Evolutionary conservation across 2,888 invertebrate genomes (phyloP), one percentile per base, ranked within the genome.

Genomic region (Ommatoiulus sabulosus): DNA sequence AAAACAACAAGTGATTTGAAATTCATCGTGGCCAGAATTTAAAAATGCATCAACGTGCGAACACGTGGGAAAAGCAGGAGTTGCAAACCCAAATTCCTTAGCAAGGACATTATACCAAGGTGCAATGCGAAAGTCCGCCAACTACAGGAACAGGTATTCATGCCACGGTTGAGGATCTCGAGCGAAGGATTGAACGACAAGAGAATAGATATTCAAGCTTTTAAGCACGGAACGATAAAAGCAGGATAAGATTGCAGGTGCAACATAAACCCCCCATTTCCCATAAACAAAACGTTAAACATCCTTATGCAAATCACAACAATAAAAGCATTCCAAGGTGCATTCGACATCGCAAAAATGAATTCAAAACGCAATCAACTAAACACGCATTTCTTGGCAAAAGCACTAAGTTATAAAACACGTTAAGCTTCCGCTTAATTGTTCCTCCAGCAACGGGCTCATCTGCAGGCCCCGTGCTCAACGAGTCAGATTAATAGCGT

Each of bases 291-390:
- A 35, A 0, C 10, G 80, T 2, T 35, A 10, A 80, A 80, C 24
- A 80, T 80, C 35, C 80, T 15, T 15, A 80, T 80, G 80, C 80
- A 80, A 80, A 80, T 80, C 80, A 80, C 35, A 3, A 80, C 35
- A 35, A 80, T 43, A 80, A 80, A 80, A 35, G 35, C 80, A 35
- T 35, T 43, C 80, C 35, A 80, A 80, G 35, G 15, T 72, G 72
- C 72, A 72, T 72, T 24, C 24, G 24, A 24, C 72, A 72, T 35
- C 0, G 80, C 80, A 35, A 80, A 35, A 24, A 12, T 24, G 35
- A 80, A 15, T 15, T 4, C 4, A 80, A 80, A 80, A 24, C 12
- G 2, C 80, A 43, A 3, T 35, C 35, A 35, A 35, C 35, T 72
- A 24, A 72, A 72, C 8, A 20, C 7, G 7, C 72, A 24, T 24